Evolutionary conservation across 2,797 vertebrate genomes (phyloP).

Genomic region (Peromyscus eremicus): DNA sequence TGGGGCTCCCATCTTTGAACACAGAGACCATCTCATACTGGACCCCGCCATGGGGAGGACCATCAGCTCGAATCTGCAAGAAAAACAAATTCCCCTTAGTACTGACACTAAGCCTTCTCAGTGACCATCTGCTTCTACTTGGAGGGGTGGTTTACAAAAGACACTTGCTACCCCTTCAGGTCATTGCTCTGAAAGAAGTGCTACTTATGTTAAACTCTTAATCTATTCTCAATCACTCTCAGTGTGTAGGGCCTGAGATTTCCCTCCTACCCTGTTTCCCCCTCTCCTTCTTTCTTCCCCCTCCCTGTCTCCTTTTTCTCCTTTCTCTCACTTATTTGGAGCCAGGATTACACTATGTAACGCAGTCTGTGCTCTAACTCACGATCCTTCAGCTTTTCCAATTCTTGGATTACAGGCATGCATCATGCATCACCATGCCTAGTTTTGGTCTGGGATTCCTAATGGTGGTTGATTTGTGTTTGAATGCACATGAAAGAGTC

Average conservation of each 20-base stretch:
- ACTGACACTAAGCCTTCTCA: neutral
- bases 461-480: neutral
- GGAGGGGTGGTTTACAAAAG: neutral
- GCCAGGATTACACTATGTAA: neutral
- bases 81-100: conserved; percentile 67
- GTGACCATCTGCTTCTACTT: neutral
- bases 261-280: neutral
- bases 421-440: neutral
- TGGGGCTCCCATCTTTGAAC: conserved; percentile 94
- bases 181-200: neutral
- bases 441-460: neutral
- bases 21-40: conserved; percentile 96
- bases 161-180: neutral
- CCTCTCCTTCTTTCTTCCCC: neutral
- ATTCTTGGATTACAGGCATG: neutral
- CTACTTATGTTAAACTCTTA: neutral
- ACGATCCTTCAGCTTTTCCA: neutral
- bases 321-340: neutral
- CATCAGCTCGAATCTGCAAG: conserved; percentile 95
- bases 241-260: neutral
- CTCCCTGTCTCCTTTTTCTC: neutral
- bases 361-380: neutral
- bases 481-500: neutral
- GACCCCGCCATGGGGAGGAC: conserved; percentile 92
- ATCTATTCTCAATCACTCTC: neutral